phyloP scores from a whole-genome alignment of 2,888 invertebrate species.

The Stomorhina lunata region DNA sequence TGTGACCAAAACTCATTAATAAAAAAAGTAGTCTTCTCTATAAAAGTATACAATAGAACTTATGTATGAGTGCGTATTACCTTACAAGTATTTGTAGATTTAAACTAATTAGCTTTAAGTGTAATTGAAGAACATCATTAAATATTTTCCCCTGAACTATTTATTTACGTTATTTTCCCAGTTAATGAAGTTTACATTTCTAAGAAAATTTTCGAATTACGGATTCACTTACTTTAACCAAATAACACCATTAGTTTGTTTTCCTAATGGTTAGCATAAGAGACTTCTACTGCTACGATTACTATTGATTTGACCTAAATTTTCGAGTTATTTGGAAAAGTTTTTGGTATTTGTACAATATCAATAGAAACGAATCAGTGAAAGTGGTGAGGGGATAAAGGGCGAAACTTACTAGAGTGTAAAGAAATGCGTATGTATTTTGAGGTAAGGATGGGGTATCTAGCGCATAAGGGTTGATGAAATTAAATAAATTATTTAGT shows the following conservation, averaged over 20 bases:
- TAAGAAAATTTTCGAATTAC: slow-evolving; percentile 3
- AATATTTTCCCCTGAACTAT: not conserved
- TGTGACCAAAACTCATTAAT: not conserved
- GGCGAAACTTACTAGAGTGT: no score
- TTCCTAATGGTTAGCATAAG: slow-evolving; percentile 44
- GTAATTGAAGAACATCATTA: slow-evolving; percentile 62
- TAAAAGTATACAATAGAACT: not conserved
- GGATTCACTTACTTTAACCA: not conserved
- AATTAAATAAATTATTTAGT: no score
- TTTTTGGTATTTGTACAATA: not conserved
- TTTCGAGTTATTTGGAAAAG: slow-evolving; percentile 16
- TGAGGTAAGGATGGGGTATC: no score
- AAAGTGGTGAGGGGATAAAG: no score
- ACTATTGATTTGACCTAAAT: slow-evolving; percentile 64
- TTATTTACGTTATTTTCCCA: not conserved
- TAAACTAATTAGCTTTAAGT: slow-evolving; percentile 63
- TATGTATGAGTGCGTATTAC: not conserved
- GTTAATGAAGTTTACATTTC: slow-evolving; percentile 44
- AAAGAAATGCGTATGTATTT: no score
- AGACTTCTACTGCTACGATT: no score
- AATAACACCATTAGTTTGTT: slow-evolving; percentile 1
- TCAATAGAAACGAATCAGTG: slow-evolving; percentile 11
- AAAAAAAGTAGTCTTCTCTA: not conserved
- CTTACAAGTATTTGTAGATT: slow-evolving; percentile 15
- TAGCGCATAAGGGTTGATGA: no score